Base-by-base conservation (phyloP, 2,113 vertebrate genomes). In the Lutjanus erythropterus region DNA sequence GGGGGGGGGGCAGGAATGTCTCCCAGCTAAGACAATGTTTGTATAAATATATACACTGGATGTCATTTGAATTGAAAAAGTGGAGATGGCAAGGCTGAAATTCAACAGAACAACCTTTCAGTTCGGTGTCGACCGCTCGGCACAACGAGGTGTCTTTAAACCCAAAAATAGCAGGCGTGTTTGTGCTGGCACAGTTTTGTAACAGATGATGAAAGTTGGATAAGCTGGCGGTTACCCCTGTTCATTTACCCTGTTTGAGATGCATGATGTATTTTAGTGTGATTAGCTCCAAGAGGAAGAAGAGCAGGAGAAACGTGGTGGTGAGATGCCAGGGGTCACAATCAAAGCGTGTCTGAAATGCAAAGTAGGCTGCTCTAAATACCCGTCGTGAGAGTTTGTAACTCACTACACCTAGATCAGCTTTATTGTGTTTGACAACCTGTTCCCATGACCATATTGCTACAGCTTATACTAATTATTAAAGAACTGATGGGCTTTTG, bases 311-410 rank as follows among this genome's bases (percentile, higher is more conserved):
- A 37, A 72, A 23, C 46, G 47, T 61, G 49, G 75, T 83, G 46
- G 58, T 8, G 59, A 78, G 67, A 44, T 33, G 67, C 62, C 42
- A 53, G 14, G 29, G 62, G 73, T 88, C 71, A 55, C 44, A 73
- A 75, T 78, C 68, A 61, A n/a, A 39, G 49, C 6, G 9, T 61
- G 77, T 86, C 49, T 76, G 27, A 80, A 88, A 85, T 90, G 80
- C 55, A 75, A 84, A 88, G 35, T 3, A 31, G 49, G 27, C 46
- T 69, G 66, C 60, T 75, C 18, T 65, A 61, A 83, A 66, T 76
- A 59, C 60, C 25, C 67, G 5, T 49, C 37, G 25, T 44, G 27
- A 58, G 19, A 78, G 39, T 23, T 59, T 46, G 41, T 46, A 60
- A 72, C 14, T 25, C 21, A 14, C 55, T 72, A 29, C 39, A 21